phyloP scores from a whole-genome alignment of 2,113 vertebrate species.

The Malurus cyaneus region DNA sequence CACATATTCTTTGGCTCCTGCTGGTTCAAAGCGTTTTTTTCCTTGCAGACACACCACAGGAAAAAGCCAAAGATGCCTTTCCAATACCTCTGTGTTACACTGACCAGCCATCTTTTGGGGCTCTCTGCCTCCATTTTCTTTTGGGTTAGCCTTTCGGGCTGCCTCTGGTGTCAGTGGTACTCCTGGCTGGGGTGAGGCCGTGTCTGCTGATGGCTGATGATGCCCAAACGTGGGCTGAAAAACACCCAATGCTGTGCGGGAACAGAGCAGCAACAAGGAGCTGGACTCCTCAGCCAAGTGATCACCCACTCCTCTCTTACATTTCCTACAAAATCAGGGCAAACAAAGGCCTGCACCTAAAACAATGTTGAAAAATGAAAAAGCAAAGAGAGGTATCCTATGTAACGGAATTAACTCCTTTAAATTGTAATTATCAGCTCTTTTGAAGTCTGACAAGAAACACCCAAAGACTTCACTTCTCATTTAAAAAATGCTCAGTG shows the following conservation, averaged over 20 bases:
- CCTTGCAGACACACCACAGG: rapidly evolving
- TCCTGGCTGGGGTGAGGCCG: background rate
- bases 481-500: background rate
- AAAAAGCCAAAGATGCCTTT: background rate
- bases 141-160: background rate
- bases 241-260: background rate
- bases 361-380: background rate
- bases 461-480: background rate
- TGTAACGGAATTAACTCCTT: background rate
- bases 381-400: background rate
- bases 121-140: background rate
- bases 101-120: background rate
- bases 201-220: background rate
- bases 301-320: background rate
- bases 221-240: background rate
- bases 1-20: background rate
- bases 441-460: background rate
- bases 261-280: background rate
- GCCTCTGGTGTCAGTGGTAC: background rate
- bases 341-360: background rate
- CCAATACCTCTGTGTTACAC: background rate
- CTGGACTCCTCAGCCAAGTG: background rate
- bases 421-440: background rate
- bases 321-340: background rate
- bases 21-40: background rate